Percentiles rank a stretch among this genome's conserved stretches.
Evolutionary conservation across 2,797 vertebrate species (phyloP).

Genomic region (Carapus acus): DNA sequence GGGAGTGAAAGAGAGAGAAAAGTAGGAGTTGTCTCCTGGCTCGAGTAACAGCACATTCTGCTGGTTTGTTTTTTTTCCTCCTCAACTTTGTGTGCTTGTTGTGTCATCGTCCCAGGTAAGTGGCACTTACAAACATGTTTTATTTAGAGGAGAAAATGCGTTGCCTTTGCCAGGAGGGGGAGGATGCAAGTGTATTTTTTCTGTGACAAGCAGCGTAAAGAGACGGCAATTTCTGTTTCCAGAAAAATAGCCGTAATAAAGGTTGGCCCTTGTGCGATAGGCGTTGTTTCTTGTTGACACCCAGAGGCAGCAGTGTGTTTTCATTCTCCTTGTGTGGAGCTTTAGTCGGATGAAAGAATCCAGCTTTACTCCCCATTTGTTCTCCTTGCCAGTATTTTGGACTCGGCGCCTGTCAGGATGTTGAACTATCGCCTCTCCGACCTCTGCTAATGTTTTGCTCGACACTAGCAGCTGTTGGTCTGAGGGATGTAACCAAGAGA

Average conservation of each 20-base stretch:
- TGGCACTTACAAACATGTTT: slow-evolving; percentile 33
- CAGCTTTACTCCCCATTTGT: slow-evolving; percentile 4
- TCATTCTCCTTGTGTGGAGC: too few relatives aligned
- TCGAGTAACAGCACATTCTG: not conserved
- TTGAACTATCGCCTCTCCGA: slow-evolving; percentile 35
- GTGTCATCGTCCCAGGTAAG: slow-evolving; percentile 43
- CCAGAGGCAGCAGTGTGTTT: too few relatives aligned
- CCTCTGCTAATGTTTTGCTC: slow-evolving; percentile 30
- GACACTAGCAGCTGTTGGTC: slow-evolving; percentile 54
- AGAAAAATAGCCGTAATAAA: too few relatives aligned
- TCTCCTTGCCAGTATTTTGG: slow-evolving; percentile 2
- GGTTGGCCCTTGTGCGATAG: too few relatives aligned
- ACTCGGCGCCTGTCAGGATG: slow-evolving; percentile 17
- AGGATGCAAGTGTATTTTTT: slow-evolving; percentile 26
- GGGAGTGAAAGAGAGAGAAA: not conserved
- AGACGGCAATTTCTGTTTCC: slow-evolving; percentile 18
- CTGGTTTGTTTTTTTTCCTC: slow-evolving; percentile 1
- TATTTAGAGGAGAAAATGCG: slow-evolving; percentile 28
- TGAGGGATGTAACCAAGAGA: slow-evolving; percentile 9
- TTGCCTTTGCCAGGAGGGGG: slow-evolving; percentile 26
- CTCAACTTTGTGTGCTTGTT: slow-evolving; percentile 16
- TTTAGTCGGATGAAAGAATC: too few relatives aligned
- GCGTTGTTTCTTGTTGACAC: too few relatives aligned
- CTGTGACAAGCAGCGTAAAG: slow-evolving; percentile 45
- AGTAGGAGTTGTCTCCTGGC: not conserved